Evolutionary conservation across 1,140 invertebrate genomes (phyloP).

Genomic region (Euborellia annulipes): DNA sequence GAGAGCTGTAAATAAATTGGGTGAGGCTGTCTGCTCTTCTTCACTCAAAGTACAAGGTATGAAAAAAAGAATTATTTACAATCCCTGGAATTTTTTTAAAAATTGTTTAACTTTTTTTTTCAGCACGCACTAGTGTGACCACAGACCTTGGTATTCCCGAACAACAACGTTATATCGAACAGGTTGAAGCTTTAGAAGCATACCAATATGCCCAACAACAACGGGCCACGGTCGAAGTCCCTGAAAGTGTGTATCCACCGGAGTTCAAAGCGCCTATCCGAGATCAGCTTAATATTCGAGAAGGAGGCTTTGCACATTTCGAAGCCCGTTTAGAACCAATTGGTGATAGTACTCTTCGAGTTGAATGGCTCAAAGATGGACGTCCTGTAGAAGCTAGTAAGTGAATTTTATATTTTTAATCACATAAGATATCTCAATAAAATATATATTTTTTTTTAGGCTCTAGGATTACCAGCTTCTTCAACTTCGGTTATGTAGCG

Average conservation of each 20-base stretch:
- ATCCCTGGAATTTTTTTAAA: background rate
- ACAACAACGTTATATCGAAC: constrained; percentile 83
- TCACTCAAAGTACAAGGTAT: constrained; percentile 55
- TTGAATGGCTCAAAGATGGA: constrained; percentile 94
- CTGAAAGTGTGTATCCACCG: constrained; percentile 61
- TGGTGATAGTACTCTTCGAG: constrained; percentile 76
- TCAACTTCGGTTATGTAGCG: constrained; percentile 93
- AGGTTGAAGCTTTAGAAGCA: constrained; percentile 83
- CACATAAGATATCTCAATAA: too few species aligned
- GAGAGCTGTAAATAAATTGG: constrained; percentile 71
- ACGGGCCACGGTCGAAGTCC: constrained; percentile 55
- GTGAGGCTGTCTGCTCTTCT: constrained; percentile 68
- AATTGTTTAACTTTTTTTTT: constrained; percentile 7
- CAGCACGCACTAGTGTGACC: constrained; percentile 60
- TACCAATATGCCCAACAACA: constrained; percentile 62
- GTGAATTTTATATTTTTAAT: too few species aligned
- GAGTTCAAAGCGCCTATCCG: constrained; percentile 87
- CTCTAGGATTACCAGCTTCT: constrained; percentile 85
- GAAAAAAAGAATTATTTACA: background rate
- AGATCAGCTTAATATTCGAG: constrained; percentile 72
- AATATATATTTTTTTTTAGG: constrained; percentile 27
- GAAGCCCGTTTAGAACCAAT: constrained; percentile 87
- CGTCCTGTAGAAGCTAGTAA: constrained; percentile 72
- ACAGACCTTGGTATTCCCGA: constrained; percentile 77
- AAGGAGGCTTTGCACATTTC: constrained; percentile 90